Evolutionary conservation across 2,888 invertebrate genomes (phyloP), one percentile per base, ranked within the genome.

Genomic region (Amiota minor): DNA sequence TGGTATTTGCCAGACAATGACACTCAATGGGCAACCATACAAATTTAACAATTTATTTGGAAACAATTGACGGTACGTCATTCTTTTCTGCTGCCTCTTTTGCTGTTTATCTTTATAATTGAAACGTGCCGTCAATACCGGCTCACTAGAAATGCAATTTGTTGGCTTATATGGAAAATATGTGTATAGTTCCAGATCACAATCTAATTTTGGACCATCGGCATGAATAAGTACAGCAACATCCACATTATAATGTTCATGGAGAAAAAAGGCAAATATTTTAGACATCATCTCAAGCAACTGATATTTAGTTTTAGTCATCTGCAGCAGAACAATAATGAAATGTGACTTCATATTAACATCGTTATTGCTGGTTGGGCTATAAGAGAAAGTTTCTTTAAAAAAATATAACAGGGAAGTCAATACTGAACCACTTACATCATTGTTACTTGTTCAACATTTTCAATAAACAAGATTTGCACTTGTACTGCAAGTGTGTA

Each of bases 31-130:
- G 45, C 87, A 87, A 1, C 83, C 79, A 72, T 79, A 78, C 18
- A 88, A 80, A 71, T 88, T 83, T 0, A 35, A 16, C n/a, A 84
- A 59, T 50, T 88, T 88, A 1, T 73, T 59, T 0, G 83, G 86
- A 61, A 86, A 88, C 1, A 87, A 6, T 84, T 83, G 0, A 56
- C 47, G 3, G 80, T 23, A 6, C 16, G 72, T 0, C 2, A 53
- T 53, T 35, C 35, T 35, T 14, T 53, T 8, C n/a, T 2, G n/a
- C n/a, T 14, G 14, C 16, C 0, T n/a, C 14, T 53, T 16, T 16
- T 9, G 9, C 61, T 0, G 11, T 16, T 1, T 73, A 2, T 2
- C 6, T 20, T 23, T 3, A 20, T 70, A 9, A 18, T 65, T 65
- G 47, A 47, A 49, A 10, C 65, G 47, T 12, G 11, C 18, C 18